Percentiles rank a stretch among this genome's conserved stretches.
These are phyloP conservation scores for Cyprinus carpio DNA, from an alignment of 2,113 vertebrate species.

Conservation along the genomic window DNA sequence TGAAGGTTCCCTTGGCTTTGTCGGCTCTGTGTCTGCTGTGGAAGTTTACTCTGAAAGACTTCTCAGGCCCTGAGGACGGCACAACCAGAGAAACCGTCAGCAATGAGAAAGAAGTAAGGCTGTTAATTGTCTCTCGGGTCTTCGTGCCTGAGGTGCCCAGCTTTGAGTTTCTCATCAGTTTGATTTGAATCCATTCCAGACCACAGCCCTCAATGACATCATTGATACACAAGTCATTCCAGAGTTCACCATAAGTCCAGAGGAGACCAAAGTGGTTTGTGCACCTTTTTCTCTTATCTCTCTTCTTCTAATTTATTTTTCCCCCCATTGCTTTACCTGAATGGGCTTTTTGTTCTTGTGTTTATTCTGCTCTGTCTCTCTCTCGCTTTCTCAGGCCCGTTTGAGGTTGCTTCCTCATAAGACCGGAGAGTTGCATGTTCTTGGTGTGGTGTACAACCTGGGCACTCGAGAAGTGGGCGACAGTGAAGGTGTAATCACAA, in stretches of 20 bases:
- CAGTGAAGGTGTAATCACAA: conserved; percentile 76
- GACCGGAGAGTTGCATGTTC: conserved; percentile 91
- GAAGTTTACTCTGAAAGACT: conserved; percentile 85
- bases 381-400: conserved; percentile 78
- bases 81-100: conserved; percentile 75
- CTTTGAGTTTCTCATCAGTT: not conserved
- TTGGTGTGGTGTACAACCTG: conserved; percentile 92
- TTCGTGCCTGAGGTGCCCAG: not conserved
- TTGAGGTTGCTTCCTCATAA: conserved; percentile 93
- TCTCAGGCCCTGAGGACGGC: conserved; percentile 66
- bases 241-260: conserved; percentile 87
- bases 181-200: conserved; percentile 66
- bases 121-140: not conserved
- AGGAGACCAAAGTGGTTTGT: conserved; percentile 93
- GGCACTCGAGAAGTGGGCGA: conserved; percentile 79
- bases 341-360: not conserved
- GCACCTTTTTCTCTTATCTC: not conserved
- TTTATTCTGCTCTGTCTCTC: too few species aligned
- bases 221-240: conserved; percentile 89
- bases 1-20: conserved; percentile 89
- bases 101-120: conserved; percentile 71
- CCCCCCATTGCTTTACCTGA: not conserved
- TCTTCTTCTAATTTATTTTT: not conserved
- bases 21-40: conserved; percentile 90
- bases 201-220: conserved; percentile 67